phyloP scores from a whole-genome alignment of 2,888 invertebrate genomes.

The Erpobdella octoculata region DNA sequence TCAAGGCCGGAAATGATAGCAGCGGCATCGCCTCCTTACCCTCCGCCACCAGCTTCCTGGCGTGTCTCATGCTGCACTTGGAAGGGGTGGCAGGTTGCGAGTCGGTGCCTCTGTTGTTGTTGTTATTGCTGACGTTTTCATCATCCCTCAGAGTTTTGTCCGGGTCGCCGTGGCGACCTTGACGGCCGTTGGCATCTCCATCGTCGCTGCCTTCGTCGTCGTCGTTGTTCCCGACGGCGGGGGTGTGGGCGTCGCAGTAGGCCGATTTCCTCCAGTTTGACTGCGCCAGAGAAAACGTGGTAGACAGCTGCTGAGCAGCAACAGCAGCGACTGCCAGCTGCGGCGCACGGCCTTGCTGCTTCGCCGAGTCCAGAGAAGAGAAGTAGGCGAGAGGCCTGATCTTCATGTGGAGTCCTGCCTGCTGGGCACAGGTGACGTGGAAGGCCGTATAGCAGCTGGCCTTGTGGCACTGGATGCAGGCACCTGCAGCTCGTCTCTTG shows the following conservation, averaged over 20 bases:
- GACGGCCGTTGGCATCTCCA: too few relatives aligned
- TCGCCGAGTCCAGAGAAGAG: slow-evolving; percentile 52
- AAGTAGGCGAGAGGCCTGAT: slow-evolving; percentile 73
- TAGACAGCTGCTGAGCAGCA: background rate
- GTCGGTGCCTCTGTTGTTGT: background rate
- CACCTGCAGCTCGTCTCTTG: slow-evolving; percentile 66
- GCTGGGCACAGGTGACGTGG: slow-evolving; percentile 97
- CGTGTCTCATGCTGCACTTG: slow-evolving; percentile 75
- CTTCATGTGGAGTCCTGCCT: slow-evolving; percentile 68
- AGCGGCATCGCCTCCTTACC: slow-evolving; percentile 82
- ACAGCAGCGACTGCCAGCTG: background rate
- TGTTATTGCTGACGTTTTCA: background rate
- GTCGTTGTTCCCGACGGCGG: slow-evolving; percentile 55
- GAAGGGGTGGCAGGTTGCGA: slow-evolving; percentile 34
- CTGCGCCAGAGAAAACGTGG: background rate
- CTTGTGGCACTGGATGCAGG: slow-evolving; percentile 95
- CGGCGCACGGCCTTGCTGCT: slow-evolving; percentile 12
- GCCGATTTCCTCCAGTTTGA: slow-evolving; percentile 75
- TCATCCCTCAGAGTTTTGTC: background rate
- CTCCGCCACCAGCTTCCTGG: slow-evolving; percentile 75
- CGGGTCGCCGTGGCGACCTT: too few relatives aligned
- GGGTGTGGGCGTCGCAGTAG: slow-evolving; percentile 88
- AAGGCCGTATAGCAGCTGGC: slow-evolving; percentile 93
- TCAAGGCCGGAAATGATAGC: slow-evolving; percentile 85
- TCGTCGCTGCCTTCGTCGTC: slow-evolving; percentile 44